A percentile compares a stretch with the other conserved stretches of the same genome.
Evolutionary conservation across 2,113 vertebrate species (phyloP).

Genomic region (Larimichthys crocea): DNA sequence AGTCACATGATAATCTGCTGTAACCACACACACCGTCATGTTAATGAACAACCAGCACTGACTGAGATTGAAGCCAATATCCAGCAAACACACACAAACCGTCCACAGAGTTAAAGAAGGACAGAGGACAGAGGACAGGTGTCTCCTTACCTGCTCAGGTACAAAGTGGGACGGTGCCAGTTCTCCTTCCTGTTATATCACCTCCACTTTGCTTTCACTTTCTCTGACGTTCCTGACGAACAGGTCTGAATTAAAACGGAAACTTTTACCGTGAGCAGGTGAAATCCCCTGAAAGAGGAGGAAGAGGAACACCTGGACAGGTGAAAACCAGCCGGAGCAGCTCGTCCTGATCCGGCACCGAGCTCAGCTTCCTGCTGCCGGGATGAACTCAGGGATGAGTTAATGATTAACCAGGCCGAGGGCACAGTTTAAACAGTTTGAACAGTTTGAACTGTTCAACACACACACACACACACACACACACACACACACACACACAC

Average conservation of each 20-base stretch:
- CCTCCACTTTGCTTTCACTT: conserved; percentile 32
- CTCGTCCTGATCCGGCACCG: background rate
- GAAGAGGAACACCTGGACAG: no score
- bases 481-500: no score
- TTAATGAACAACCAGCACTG: background rate
- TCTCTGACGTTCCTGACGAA: background rate
- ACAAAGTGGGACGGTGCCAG: background rate
- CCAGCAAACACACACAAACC: fast-evolving
- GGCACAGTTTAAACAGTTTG: no score
- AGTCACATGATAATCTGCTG: no score
- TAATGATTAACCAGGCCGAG: background rate
- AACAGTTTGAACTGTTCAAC: no score
- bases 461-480: no score
- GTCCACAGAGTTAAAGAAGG: background rate
- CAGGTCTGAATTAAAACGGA: fast-evolving
- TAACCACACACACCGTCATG: no score
- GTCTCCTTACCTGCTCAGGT: conserved; percentile 31
- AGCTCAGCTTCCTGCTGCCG: background rate
- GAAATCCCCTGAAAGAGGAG: no score
- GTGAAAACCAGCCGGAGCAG: no score
- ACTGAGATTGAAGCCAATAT: no score
- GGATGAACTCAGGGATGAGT: background rate
- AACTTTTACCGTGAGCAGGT: no score
- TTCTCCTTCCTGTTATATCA: background rate
- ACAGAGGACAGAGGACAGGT: background rate